Base-by-base conservation (phyloP, 35 echinoderm and acorn worm species). In the Apostichopus parvimensis region DNA sequence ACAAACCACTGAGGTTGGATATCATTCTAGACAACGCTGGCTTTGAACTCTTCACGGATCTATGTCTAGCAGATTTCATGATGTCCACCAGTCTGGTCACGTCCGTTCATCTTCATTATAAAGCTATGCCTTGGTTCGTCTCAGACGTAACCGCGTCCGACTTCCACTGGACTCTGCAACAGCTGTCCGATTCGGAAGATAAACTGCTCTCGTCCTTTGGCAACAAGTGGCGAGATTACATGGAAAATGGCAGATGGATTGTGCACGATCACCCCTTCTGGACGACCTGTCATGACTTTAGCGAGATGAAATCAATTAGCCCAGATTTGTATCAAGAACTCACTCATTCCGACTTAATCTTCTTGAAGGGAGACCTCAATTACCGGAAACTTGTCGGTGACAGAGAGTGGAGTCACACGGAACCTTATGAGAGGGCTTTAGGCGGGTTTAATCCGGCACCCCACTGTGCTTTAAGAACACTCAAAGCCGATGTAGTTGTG, bases 121-220 rank as follows among this genome's bases (percentile, higher is more conserved):
- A 99, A 84, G 93, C 91, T 1, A 99, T 99, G 97, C 97, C 97
- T 17, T 99, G 97, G 97, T 99, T 99, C 79, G 92, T 99, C 6
- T 96, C 95, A 8, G 97, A 99, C 79, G 97, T 99, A 6, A 92
- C 91, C 34, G 62, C 88, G 23, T 17, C 24, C 25, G 97, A 99
- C 91, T 99, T 96, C 57, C 68, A 54, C 12, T 94, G 95, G 95
- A 99, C 97, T 4, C 92, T 99, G 5, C 55, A 93, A n/a, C 54
- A 70, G 7, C 56, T 99, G 12, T 53, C 64, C 10, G 65, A 68
- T 18, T 82, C 96, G 22, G 54, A 91, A 58, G 72, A 93, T 52
- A 14, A 79, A 4, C 10, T 77, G 10, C 56, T 99, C 17, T 83
- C 91, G 8, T 90, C 57, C 24, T 91, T 95, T 57, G 91, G 93